Evolutionary conservation across 1,140 invertebrate species (phyloP), one percentile per base, ranked within the genome.

Genomic region (Ceratina japonica): DNA sequence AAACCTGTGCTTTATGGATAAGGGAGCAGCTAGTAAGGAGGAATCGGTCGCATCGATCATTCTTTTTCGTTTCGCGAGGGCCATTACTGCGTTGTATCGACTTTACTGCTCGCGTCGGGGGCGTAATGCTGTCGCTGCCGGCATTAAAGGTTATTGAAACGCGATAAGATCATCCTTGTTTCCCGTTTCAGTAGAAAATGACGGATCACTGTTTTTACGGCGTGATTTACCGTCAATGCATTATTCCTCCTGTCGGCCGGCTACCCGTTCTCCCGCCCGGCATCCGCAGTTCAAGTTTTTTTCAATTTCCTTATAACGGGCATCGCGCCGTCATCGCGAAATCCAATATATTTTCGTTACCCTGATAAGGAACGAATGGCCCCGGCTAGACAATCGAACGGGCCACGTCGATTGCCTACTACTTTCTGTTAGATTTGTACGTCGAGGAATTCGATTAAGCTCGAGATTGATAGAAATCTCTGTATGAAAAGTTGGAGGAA

Each of bases 81-180:
- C 20, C 10, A 20, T 71, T 44, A 44, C 54, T 24, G n/a, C n/a
- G n/a, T 58, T 44, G 27, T 22, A 20, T 58, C 69, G 31, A n/a
- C 56, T 71, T 71, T 71, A 59, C 20, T 49, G 1, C 15, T 3
- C 13, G 56, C 27, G 27, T 58, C 54, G 54, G 27, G 27, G n/a
- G 5, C 27, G 49, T 68, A 68, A 69, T 27, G 49, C 2, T n/a
- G 66, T 69, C 49, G 49, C 22, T 27, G 18, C 12, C 13, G n/a
- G 27, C 52, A 20, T 58, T 58, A 20, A 37, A 58, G 54, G 13
- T 70, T 37, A 12, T 37, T 7, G 68, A 70, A 70, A 70, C 68
- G 54, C n/a, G 31, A 37, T 58, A 22, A 58, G n/a, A 58, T 54
- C 66, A 69, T 69, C 66, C 22, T 22, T 56, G 24, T 56, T 54